Conservation (phyloP, 2,888 invertebrate species). For the Acrobasis consociella region DNA sequence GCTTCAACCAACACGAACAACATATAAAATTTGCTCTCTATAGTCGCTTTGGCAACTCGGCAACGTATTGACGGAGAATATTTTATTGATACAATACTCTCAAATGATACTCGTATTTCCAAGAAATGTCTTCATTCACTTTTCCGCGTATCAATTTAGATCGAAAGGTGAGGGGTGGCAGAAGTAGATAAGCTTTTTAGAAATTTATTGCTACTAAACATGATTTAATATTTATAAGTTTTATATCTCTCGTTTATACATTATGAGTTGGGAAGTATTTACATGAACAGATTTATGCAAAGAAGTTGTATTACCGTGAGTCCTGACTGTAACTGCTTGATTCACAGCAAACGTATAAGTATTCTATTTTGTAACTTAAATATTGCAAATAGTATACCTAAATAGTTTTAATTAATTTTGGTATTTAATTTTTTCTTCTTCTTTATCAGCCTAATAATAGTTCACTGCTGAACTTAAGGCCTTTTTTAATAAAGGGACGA, state of each 20-base stretch:
- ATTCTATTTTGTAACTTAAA: no score
- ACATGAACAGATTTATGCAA: no score
- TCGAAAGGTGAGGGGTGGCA: background rate
- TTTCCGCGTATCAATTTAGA: slow-evolving; percentile 5
- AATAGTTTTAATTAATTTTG: no score
- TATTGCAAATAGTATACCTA: no score
- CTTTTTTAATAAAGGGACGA: no score
- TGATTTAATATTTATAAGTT: background rate
- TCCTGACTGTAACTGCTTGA: no score
- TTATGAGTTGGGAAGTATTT: background rate
- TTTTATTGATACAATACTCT: background rate
- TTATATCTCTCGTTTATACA: no score
- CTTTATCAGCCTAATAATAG: no score
- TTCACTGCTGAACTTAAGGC: no score
- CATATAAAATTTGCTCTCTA: background rate
- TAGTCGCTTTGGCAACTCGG: background rate
- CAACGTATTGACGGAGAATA: slow-evolving; percentile 2
- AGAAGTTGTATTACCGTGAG: no score
- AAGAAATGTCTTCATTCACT: slow-evolving; percentile 1
- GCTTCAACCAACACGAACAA: background rate
- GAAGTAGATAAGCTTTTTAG: background rate
- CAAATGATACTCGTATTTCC: slow-evolving; percentile 10
- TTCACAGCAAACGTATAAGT: no score
- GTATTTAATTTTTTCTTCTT: no score
- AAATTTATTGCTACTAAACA: background rate